Base-by-base conservation (phyloP, 37 sponge, comb jelly and placozoan species). In the Dysidea cf. avara region DNA sequence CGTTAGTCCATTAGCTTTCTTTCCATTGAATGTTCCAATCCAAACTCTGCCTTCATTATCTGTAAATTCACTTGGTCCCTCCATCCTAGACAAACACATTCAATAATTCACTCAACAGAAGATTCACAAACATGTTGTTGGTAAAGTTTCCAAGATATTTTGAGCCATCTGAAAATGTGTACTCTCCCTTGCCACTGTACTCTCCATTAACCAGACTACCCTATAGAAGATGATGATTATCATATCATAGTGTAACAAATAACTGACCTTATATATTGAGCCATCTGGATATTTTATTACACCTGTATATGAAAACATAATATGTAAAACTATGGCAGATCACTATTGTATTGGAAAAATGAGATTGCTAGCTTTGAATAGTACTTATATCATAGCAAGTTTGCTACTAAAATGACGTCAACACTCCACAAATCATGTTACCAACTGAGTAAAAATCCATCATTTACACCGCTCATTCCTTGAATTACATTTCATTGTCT, bases 81-180 rank as follows among this genome's bases (percentile, higher is more conserved):
- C 57, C 55, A 88, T 53, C 52, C 89, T 88, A 66, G 47, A 64
- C 49, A 17, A 67, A 18, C 12, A 25, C 68, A 59, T 12, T 32
- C 25, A 50, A 17, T 17, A 50, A 17, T 17, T n/a, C 17, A 16
- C 17, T 16, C 32, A 20, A 66, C 16, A 20, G 49, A 9, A 58
- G 21, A 59, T 35, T 1, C 33, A 33, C 64, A 53, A 33, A 88
- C 89, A 50, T 79, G 71, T 88, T 88, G 52, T 77, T 34, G n/a
- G 31, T 11, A 72, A 88, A 88, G 36, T 51, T 52, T 28, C 89
- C 83, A 2, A 54, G 49, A 61, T 66, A 82, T 25, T 39, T 69
- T 0, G 83, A 78, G 1, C 89, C 83, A 82, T 82, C 77, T 7
- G 77, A 55, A 83, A 83, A 88, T n/a, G 70, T 51, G 39, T 82